These are phyloP conservation scores for Hydrolagus affinis DNA, from an alignment of 2,113 vertebrate genomes.

Conservation along the genomic window DNA sequence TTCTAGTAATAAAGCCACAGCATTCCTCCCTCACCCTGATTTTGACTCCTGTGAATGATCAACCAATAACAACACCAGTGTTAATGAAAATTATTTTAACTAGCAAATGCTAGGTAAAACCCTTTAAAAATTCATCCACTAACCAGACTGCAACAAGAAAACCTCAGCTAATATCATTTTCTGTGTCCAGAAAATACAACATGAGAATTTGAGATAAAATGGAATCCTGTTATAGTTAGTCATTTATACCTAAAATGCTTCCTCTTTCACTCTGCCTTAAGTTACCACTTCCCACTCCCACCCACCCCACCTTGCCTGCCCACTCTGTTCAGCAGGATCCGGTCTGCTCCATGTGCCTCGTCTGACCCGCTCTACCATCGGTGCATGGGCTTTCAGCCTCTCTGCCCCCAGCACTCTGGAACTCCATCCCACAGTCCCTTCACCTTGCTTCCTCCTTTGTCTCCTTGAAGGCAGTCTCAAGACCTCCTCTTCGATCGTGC, in stretches of 20 bases:
- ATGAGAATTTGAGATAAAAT: too few species aligned
- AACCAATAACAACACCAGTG: not conserved
- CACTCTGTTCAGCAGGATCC: not conserved
- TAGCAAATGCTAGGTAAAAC: not conserved
- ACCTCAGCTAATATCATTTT: not conserved
- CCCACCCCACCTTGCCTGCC: not conserved
- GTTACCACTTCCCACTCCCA: not conserved
- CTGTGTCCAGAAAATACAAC: too few species aligned
- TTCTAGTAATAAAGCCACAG: too few species aligned
- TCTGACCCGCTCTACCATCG: too few species aligned
- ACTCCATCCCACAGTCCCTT: too few species aligned
- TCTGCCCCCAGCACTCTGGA: too few species aligned
- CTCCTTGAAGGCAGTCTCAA: too few species aligned
- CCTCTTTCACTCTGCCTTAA: not conserved
- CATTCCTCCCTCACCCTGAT: too few species aligned
- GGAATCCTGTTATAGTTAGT: not conserved
- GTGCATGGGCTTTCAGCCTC: too few species aligned
- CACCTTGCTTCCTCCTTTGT: too few species aligned
- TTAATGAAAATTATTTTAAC: not conserved
- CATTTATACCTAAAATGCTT: not conserved
- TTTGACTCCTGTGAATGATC: not conserved
- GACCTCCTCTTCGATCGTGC: too few species aligned
- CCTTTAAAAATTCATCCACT: not conserved
- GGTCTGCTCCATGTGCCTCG: too few species aligned
- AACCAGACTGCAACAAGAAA: not conserved